Base-by-base conservation (phyloP, 2,113 vertebrate genomes). In the Ibidorhyncha struthersii region DNA sequence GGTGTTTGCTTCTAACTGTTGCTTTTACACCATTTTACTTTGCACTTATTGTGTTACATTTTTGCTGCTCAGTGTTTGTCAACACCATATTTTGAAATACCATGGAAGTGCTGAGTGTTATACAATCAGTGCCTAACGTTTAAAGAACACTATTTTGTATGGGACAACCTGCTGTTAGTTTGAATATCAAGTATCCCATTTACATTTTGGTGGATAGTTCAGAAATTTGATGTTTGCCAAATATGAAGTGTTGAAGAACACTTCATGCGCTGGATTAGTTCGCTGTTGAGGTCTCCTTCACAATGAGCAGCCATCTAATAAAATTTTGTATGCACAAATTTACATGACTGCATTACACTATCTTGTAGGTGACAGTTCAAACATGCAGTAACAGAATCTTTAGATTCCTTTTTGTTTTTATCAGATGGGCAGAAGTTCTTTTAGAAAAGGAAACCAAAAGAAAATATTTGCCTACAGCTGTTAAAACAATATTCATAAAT, bases 171-270 rank as follows among this genome's bases (percentile, higher is more conserved):
- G 96, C 97, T 98, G 97, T 97, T 97, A 86, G 93, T 79, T 87
- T 98, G 97, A 96, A 97, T 97, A 97, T 94, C 94, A 96, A 98
- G 97, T 96, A 88, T 96, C 90, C 96, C 62, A 98, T 98, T 98
- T 97, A 97, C 96, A 97, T 97, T 96, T 96, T 89, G 94, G 89
- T 95, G 89, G 96, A 93, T 96, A 96, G 97, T 94, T 94, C 66
- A 84, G 95, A 97, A 97, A 97, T 97, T 90, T 96, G 89, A 82
- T 97, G 97, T 97, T 98, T 98, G 96, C 94, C 93, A 97, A 97
- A 97, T 97, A 95, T 89, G 90, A 96, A 80, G 87, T 30, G 92
- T 65, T 97, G 94, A 98, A 98, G 97, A 94, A 98, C 96, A 94
- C 97, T 97, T 93, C 95, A 97, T 40, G 71, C 41, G 83, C 83